Evolutionary conservation across 1,140 invertebrate genomes (phyloP).

Genomic region (Lethrus apterus): DNA sequence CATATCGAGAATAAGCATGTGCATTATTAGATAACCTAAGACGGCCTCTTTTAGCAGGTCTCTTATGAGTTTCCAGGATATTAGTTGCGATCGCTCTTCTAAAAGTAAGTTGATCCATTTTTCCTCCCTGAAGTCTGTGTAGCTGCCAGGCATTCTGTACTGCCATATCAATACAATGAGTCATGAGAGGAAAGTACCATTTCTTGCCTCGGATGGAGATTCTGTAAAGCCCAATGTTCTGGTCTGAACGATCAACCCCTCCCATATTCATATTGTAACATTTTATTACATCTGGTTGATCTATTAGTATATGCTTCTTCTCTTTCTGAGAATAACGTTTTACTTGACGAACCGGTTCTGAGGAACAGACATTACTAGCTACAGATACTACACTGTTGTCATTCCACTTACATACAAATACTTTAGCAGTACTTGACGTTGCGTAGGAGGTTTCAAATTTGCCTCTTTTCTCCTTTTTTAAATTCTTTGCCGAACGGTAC

Average conservation of each 20-base stretch:
- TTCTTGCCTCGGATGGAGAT: slow-evolving; percentile 26
- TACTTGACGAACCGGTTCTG: slow-evolving; percentile 20
- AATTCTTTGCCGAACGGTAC: slow-evolving; percentile 12
- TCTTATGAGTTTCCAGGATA: slow-evolving; percentile 11
- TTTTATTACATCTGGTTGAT: slow-evolving; percentile 20
- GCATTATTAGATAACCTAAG: slow-evolving; percentile 1
- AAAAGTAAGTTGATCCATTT: slow-evolving; percentile 18
- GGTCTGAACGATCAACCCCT: slow-evolving; percentile 26
- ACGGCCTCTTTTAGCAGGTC: slow-evolving; percentile 10
- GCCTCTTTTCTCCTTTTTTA: slow-evolving; percentile 16
- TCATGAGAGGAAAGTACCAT: slow-evolving; percentile 29
- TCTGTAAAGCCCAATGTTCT: slow-evolving; percentile 23
- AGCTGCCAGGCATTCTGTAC: slow-evolving; percentile 32
- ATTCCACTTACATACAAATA: slow-evolving; percentile 20
- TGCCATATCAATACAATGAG: slow-evolving; percentile 32
- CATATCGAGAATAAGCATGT: slow-evolving; percentile 6
- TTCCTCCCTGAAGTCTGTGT: slow-evolving; percentile 12
- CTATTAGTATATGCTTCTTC: slow-evolving; percentile 22
- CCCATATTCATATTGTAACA: slow-evolving; percentile 29
- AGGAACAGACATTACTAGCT: slow-evolving; percentile 6
- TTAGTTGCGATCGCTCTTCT: slow-evolving; percentile 11
- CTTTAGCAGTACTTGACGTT: slow-evolving; percentile 12
- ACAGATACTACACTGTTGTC: slow-evolving; percentile 20
- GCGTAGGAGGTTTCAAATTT: slow-evolving; percentile 15
- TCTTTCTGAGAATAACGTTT: slow-evolving; percentile 24